phyloP scores from a whole-genome alignment of 2,113 vertebrate genomes.

The Plecotus auritus region DNA sequence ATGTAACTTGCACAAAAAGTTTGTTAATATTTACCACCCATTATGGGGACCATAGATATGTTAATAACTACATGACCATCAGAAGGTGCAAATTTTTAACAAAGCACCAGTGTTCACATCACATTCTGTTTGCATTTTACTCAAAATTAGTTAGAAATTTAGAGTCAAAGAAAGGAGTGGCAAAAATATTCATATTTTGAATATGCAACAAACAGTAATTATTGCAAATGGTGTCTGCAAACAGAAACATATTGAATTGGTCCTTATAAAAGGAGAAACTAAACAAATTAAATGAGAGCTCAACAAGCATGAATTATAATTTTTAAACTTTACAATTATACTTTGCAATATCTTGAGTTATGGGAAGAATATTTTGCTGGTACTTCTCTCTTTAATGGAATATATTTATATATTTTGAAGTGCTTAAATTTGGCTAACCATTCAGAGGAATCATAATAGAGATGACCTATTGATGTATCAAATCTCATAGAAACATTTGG shows the following conservation, averaged over 20 bases:
- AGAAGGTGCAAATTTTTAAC: not conserved
- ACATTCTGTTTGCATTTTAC: not conserved
- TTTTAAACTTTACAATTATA: not conserved
- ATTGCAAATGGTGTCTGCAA: not conserved
- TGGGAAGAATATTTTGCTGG: not conserved
- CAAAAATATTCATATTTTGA: not conserved
- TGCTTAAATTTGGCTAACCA: not conserved
- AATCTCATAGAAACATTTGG: not conserved
- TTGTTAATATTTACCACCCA: not conserved
- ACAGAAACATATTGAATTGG: not conserved
- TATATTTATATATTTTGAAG: slow-evolving; percentile 5
- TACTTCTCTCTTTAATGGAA: not conserved
- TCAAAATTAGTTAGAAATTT: slow-evolving; percentile 25
- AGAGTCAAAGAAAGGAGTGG: not conserved
- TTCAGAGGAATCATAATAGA: not conserved
- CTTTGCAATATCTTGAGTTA: not conserved
- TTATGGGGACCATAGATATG: not conserved
- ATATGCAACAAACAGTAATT: not conserved
- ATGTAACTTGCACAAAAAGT: not conserved
- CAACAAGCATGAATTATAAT: not conserved
- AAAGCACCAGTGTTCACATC: not conserved
- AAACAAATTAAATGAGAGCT: not conserved
- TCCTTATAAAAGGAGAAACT: not conserved
- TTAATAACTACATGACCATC: not conserved
- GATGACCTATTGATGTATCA: not conserved